Conservation (phyloP, 2,113 vertebrate genomes). For the Pituophis catenifer region DNA sequence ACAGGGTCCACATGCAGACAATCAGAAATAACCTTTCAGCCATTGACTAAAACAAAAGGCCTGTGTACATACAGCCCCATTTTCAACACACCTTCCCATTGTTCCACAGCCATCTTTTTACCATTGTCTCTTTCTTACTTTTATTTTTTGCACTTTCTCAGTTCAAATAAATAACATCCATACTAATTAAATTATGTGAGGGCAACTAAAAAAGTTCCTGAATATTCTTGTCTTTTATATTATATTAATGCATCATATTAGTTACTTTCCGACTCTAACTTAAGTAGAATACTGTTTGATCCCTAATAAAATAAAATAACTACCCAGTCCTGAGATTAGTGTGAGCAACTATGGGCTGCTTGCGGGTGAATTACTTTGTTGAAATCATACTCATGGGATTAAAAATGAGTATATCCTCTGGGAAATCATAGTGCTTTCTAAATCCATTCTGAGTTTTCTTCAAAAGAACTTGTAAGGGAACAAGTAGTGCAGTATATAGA, state of each 20-base stretch:
- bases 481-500: conserved; percentile 47
- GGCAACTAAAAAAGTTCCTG: conserved; percentile 27
- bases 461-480: conserved; percentile 57
- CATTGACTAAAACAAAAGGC: neutral
- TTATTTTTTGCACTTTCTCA: neutral
- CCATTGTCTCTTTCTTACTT: neutral
- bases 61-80: accelerated
- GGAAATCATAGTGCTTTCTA: conserved; percentile 63
- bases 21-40: neutral
- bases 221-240: conserved; percentile 26
- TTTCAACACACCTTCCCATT: neutral
- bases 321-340: conserved; percentile 40
- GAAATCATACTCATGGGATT: conserved; percentile 44
- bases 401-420: conserved; percentile 39
- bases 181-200: conserved; percentile 13
- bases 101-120: neutral
- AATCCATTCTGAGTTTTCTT: conserved; percentile 62
- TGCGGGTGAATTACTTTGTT: conserved; percentile 25
- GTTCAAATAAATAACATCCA: neutral
- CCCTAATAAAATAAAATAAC: conserved; percentile 45
- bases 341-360: conserved; percentile 39
- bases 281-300: conserved; percentile 30
- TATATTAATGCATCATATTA: conserved; percentile 19
- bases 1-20: no score
- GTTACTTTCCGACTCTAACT: neutral